phyloP scores from a whole-genome alignment of 2,797 vertebrate species.

The Sebastes aleutianus region DNA sequence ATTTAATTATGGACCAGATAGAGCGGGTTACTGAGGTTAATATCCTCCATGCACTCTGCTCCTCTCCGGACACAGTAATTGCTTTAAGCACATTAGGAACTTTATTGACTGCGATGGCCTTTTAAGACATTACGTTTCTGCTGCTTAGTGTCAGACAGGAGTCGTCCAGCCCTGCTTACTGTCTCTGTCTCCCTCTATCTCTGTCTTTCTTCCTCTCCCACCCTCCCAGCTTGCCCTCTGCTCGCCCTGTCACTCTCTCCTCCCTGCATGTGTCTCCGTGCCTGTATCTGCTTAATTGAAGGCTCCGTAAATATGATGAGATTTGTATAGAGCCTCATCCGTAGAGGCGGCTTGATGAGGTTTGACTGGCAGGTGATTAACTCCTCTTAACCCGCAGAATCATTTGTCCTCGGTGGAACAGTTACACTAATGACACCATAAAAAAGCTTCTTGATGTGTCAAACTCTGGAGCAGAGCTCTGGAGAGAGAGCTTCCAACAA shows the following conservation, averaged over 20 bases:
- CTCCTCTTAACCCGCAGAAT: slow-evolving; percentile 80
- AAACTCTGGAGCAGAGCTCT: slow-evolving; percentile 50
- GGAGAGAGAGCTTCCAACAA: slow-evolving; percentile 57
- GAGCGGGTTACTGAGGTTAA: slow-evolving; percentile 81
- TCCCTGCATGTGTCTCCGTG: slow-evolving; percentile 41
- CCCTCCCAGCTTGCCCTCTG: slow-evolving; percentile 35
- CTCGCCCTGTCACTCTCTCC: slow-evolving; percentile 47
- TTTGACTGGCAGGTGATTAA: slow-evolving; percentile 82
- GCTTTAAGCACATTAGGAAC: slow-evolving; percentile 83
- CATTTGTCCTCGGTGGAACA: slow-evolving; percentile 71
- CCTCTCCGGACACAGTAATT: slow-evolving; percentile 80
- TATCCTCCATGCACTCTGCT: slow-evolving; percentile 80
- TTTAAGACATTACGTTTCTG: slow-evolving; percentile 81
- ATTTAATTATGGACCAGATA: slow-evolving; percentile 81
- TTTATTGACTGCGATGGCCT: slow-evolving; percentile 82
- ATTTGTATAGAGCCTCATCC: slow-evolving; percentile 67
- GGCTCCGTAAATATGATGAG: slow-evolving; percentile 71
- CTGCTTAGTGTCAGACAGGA: slow-evolving; percentile 76
- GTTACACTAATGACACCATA: slow-evolving; percentile 75
- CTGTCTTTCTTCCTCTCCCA: slow-evolving; percentile 35
- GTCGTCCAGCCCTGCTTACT: slow-evolving; percentile 61
- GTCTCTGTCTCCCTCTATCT: slow-evolving; percentile 58
- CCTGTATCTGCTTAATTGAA: slow-evolving; percentile 69
- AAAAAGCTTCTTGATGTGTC: slow-evolving; percentile 70
- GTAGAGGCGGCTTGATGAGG: slow-evolving; percentile 68